Base-by-base conservation (phyloP, 2,888 invertebrate species). In the Peribatodes rhomboidaria region DNA sequence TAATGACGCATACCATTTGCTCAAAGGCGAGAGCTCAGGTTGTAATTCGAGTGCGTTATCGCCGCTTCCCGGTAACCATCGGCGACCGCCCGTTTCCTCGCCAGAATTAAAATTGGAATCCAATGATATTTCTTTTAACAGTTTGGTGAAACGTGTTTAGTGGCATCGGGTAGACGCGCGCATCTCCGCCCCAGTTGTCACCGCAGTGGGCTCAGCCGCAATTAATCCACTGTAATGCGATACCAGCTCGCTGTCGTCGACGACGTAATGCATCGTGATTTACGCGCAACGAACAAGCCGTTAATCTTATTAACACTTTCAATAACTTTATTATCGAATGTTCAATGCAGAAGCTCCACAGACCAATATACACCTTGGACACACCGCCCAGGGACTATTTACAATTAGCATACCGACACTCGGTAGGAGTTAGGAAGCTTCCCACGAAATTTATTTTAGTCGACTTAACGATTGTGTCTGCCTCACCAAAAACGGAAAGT, bases 251-350 rank as follows among this genome's bases (percentile, higher is more conserved):
- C 90, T 89, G 90, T 91, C 92, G 87, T 86, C 89, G 86, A 80
- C 86, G 81, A 88, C 87, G 91, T 92, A 92, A 92, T 92, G 88
- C 91, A 87, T 85, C 87, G 92, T 92, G 92, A 92, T 92, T 92
- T 92, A 92, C 88, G 89, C 80, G 82, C 86, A 73, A 82, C 85
- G 85, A 87, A 87, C 86, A 81, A 84, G 87, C 85, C 86, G 89
- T 92, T 92, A 90, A 92, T 92, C 92, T 92, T 92, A 92, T 92
- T 92, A 92, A 89, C 91, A 90, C 91, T 91, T 91, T 90, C 90
- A 90, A 92, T 92, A 92, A 92, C 90, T 91, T 91, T 88, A 92
- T 92, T 88, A 92, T 87, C 84, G 81, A 82, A 79, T 81, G 79
- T 83, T 78, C 76, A 74, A 82, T 77, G 78, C 77, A 70, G 75